Conservation (phyloP, 2,113 vertebrate species). For the Eolophus roseicapilla region DNA sequence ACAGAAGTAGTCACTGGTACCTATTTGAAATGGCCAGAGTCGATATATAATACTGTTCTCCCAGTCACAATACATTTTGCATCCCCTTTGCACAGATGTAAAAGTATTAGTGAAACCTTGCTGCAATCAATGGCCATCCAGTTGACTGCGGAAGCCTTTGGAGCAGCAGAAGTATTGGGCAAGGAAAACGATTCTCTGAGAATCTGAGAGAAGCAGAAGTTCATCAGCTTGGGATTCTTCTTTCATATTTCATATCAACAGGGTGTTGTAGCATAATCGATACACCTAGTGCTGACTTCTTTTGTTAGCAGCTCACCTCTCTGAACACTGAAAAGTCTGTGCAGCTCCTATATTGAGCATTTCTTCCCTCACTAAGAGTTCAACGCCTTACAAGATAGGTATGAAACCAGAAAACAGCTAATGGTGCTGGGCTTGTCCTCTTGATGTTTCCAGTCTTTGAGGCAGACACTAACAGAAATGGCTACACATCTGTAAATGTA, state of each 20-base stretch:
- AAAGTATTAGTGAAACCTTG: background rate
- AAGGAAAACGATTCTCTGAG: background rate
- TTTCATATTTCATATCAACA: background rate
- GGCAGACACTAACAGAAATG: background rate
- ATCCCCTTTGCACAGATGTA: background rate
- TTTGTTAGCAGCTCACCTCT: background rate
- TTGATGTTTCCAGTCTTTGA: background rate
- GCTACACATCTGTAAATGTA: background rate
- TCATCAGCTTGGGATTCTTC: background rate
- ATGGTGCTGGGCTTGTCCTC: background rate
- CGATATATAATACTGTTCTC: background rate
- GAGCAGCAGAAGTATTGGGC: background rate
- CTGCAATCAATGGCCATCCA: background rate
- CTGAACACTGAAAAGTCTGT: background rate
- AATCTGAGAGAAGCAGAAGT: background rate
- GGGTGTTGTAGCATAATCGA: background rate
- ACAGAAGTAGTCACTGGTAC: background rate
- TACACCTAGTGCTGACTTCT: background rate
- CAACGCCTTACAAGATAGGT: background rate
- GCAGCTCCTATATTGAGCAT: background rate
- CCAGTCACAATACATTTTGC: background rate
- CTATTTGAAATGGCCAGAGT: background rate
- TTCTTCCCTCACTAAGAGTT: background rate
- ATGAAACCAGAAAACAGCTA: background rate
- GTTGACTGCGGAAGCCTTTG: rapidly evolving